Evolutionary conservation across 2,797 vertebrate species (phyloP).

Genomic region (Pangasius krempfi): DNA sequence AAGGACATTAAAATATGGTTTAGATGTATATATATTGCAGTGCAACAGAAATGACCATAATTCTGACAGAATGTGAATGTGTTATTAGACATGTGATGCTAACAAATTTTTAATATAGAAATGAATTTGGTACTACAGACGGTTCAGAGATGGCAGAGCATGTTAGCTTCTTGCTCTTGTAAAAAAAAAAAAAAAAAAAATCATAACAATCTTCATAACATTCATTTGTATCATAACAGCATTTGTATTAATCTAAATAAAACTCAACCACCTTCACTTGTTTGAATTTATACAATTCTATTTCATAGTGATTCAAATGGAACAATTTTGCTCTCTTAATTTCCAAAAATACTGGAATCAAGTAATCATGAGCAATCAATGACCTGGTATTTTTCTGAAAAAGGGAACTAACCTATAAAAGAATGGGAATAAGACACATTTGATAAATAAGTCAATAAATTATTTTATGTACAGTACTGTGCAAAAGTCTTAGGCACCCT

Average conservation of each 20-base stretch:
- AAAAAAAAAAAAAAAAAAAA: neutral
- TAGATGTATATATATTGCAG: neutral
- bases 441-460: neutral
- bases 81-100: no score
- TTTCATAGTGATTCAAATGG: neutral
- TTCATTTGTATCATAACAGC: no score
- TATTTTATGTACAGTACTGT: neutral
- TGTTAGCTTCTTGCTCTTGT: neutral
- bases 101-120: no score
- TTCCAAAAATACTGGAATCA: neutral
- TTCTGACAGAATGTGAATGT: neutral
- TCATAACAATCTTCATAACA: no score
- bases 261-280: neutral
- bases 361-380: neutral
- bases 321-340: neutral
- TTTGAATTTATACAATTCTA: neutral
- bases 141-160: no score
- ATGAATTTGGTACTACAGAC: no score
- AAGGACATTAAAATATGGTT: neutral
- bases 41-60: neutral
- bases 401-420: neutral
- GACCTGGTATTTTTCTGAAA: neutral
- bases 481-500: no score
- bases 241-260: neutral
- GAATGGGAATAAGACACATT: neutral